A percentile compares a stretch with the other conserved stretches of the same genome.
phyloP scores from a whole-genome alignment of 2,888 invertebrate genomes.

The Scotopteryx bipunctaria region DNA sequence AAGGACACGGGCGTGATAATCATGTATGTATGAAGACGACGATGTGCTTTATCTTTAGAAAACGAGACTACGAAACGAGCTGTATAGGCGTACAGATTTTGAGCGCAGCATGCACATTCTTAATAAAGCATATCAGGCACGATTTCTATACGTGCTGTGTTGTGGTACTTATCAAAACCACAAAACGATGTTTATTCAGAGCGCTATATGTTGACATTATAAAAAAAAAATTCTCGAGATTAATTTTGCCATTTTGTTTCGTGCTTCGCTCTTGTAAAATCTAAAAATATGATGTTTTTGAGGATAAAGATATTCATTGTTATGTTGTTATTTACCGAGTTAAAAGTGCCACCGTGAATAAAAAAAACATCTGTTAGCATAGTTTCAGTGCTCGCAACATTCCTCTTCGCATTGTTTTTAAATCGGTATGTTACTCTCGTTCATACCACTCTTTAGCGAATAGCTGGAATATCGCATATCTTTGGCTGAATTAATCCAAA shows the following conservation, averaged over 20 bases:
- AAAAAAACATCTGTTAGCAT: slow-evolving; percentile 9
- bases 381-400: slow-evolving; percentile 11
- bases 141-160: slow-evolving; percentile 51
- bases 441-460: slow-evolving; percentile 5
- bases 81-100: slow-evolving; percentile 42
- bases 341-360: slow-evolving; percentile 1
- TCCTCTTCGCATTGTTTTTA: slow-evolving; percentile 10
- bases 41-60: slow-evolving; percentile 43
- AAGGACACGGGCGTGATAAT: too few relatives aligned
- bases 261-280: neutral
- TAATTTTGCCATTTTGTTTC: neutral
- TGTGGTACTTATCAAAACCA: slow-evolving; percentile 48
- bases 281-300: neutral
- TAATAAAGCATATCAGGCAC: slow-evolving; percentile 52
- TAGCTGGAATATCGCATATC: slow-evolving; percentile 21
- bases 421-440: slow-evolving; percentile 4
- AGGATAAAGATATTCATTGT: slow-evolving; percentile 2
- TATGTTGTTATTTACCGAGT: neutral
- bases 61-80: slow-evolving; percentile 14
- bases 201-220: slow-evolving; percentile 9
- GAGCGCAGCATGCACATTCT: slow-evolving; percentile 40
- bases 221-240: neutral
- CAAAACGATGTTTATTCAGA: slow-evolving; percentile 4
- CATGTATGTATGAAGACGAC: too few relatives aligned
- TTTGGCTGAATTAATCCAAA: slow-evolving; percentile 17